A percentile compares a stretch with the other conserved stretches of the same genome.
These are phyloP conservation scores for Anas platyrhynchos DNA, from an alignment of 2,113 vertebrate species.

Conservation along the genomic window DNA sequence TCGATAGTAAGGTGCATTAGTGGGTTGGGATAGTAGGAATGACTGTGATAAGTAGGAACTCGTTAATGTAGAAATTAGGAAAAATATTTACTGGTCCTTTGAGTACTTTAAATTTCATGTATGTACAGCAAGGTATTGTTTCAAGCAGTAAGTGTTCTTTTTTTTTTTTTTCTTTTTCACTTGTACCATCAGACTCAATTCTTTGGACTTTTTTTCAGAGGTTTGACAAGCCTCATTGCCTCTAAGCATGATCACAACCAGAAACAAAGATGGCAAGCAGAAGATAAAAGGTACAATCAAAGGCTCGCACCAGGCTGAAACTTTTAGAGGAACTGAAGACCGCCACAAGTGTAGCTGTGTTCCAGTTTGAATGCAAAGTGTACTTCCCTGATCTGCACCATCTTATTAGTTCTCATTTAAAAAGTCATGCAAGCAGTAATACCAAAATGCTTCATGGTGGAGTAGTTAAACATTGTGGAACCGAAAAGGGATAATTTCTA, in stretches of 20 bases:
- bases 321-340: slow-evolving; percentile 21
- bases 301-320: neutral
- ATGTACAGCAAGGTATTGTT: neutral
- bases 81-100: neutral
- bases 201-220: neutral
- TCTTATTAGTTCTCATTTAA: neutral
- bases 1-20: neutral
- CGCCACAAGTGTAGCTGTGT: neutral
- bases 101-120: neutral
- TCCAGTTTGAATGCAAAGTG: neutral
- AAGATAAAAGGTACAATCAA: neutral
- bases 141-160: neutral
- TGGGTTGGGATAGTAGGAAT: neutral
- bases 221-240: neutral
- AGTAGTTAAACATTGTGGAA: neutral
- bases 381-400: neutral
- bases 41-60: neutral
- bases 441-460: rapidly evolving
- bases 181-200: neutral
- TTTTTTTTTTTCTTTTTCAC: neutral
- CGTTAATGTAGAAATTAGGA: neutral
- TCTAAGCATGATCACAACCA: neutral
- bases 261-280: neutral
- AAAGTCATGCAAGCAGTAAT: neutral
- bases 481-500: neutral